These are phyloP conservation scores for Coelogynopora nodosa DNA, from an alignment of 2,888 invertebrate species.

Conservation along the genomic window DNA sequence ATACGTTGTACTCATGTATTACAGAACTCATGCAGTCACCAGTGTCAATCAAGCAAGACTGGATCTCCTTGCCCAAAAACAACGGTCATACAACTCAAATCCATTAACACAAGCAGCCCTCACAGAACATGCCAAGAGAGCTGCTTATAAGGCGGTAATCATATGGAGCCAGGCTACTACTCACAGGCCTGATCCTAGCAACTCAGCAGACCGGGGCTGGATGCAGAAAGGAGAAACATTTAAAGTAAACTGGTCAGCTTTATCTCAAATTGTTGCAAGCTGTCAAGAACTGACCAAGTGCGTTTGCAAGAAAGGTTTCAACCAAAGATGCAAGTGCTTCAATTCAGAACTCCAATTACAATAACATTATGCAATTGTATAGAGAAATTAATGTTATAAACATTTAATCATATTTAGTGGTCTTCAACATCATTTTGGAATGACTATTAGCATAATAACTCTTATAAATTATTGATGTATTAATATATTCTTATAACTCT, in stretches of 20 bases:
- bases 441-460: too few relatives aligned
- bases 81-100: slow-evolving; percentile 48
- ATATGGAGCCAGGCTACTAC: slow-evolving; percentile 1
- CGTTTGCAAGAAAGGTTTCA: slow-evolving; percentile 47
- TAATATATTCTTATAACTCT: too few relatives aligned
- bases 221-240: slow-evolving; percentile 42
- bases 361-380: too few relatives aligned
- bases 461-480: too few relatives aligned
- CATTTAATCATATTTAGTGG: too few relatives aligned
- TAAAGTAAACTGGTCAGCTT: slow-evolving; percentile 46
- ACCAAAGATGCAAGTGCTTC: too few relatives aligned
- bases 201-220: neutral
- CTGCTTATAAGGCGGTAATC: slow-evolving; percentile 5
- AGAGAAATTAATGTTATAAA: too few relatives aligned
- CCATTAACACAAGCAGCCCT: slow-evolving; percentile 48
- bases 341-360: too few relatives aligned
- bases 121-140: neutral
- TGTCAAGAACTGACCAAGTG: slow-evolving; percentile 49
- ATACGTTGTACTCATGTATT: slow-evolving; percentile 49
- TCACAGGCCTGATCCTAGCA: neutral
- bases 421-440: too few relatives aligned
- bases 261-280: slow-evolving; percentile 47
- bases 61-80: slow-evolving; percentile 50
- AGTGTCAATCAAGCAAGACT: slow-evolving; percentile 48
- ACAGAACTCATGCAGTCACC: slow-evolving; percentile 47